Base-by-base conservation (phyloP, 2,113 vertebrate species). In the Formicarius rufipectus region DNA sequence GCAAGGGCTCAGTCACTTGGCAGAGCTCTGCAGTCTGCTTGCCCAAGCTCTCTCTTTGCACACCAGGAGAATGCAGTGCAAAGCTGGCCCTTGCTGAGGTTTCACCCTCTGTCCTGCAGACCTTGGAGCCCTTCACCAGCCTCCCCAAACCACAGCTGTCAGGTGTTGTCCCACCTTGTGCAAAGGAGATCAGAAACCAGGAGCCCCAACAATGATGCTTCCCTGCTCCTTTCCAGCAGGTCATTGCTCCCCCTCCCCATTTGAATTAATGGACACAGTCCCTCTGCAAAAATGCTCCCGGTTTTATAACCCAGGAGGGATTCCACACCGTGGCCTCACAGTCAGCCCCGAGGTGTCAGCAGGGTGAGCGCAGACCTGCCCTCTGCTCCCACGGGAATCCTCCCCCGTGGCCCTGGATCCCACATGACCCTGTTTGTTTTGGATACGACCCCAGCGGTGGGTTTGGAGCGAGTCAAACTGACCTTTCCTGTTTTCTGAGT, bases 401-500 rank as follows among this genome's bases (percentile, higher is more conserved):
- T 72, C 97, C 76, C 19, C 66, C 3, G n/a, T 82, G 37, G 93
- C 85, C 63, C 68, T 11, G 40, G 71, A 60, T 71, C 94, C 97
- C 75, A 8, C 6, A 8, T 20, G 2, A 28, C 2, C n/a, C 89
- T 98, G 96, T 97, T 98, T 97, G 95, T 75, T 94, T 97, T 97
- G 98, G 96, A 94, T 76, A 93, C 30, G 4, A 49, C 86, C 47
- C 89, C 33, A 40, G 95, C 66, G 27, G 39, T 68, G 75, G 90
- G 87, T 60, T 86, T 89, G 93, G 77, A 87, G 92, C 97, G 67
- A 89, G 79, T 95, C 97, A 88, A 76, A 83, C 87, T 97, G 97
- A 97, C 97, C 98, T 98, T 84, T 97, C 97, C 97, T 95, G 96
- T 94, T 97, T 84, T 89, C 96, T 73, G 35, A 98, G 96, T 66